Base-by-base conservation (phyloP, 2,113 vertebrate genomes). In the Dicaeum eximium region DNA sequence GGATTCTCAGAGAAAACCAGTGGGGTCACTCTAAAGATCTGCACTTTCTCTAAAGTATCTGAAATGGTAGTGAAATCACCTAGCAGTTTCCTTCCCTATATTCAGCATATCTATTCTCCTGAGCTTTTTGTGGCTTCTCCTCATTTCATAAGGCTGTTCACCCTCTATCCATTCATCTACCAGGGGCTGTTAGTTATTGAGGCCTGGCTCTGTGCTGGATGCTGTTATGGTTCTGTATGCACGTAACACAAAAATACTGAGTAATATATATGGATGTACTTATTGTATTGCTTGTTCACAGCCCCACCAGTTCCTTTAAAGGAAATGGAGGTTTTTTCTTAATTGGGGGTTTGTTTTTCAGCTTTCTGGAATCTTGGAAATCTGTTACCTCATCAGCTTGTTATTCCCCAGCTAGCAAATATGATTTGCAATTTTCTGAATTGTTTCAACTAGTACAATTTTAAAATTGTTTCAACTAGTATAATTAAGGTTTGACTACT, bases 401-500 rank as follows among this genome's bases (percentile, higher is more conserved):
- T 33, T 88, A 6, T 69, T 60, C 7, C 13, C 6, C 23, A 66
- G 25, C 8, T 15, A 58, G 42, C 0, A 0, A 54, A 24, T 27
- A 17, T 6, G 5, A 7, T 62, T 78, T 91, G 11, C 13, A 77
- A 15, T 67, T 88, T 65, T 61, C 30, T 73, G 40, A 27, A 18
- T 57, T 60, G 2, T 77, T 88, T 45, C 47, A 89, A 8, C 6
- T 27, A 66, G 11, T 58, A 25, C 6, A 24, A 9, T 78, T 58
- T n/a, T n/a, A n/a, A n/a, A n/a, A 18, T 57, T 60, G 2, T 77
- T 88, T 45, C 47, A 89, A 8, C 6, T 27, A 66, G 11, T 58
- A 25, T 5, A 24, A 9, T 78, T 58, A 50, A 62, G 7, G 3
- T 47, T 64, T 90, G 45, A 3, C 11, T 72, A 17, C 42, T 88